Conservation (phyloP, 2,797 vertebrate species). For the Macrochelys suwanniensis region DNA sequence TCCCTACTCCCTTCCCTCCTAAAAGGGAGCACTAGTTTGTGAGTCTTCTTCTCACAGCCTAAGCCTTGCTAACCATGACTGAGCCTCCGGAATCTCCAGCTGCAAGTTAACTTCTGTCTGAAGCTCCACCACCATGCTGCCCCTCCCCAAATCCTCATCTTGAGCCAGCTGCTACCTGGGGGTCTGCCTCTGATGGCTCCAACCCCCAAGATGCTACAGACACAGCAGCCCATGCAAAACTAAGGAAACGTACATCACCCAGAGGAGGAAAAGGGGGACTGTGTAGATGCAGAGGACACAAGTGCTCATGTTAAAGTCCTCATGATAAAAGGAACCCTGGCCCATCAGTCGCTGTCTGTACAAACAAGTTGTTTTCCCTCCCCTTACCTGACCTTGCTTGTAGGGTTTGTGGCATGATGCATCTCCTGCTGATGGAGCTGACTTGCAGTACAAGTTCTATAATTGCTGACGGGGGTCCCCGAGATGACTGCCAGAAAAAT, state of each 20-base stretch:
- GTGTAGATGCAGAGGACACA: neutral
- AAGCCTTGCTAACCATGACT: neutral
- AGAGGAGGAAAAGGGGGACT: neutral
- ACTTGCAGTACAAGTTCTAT: neutral
- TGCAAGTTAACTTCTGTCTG: neutral
- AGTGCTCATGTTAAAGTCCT: neutral
- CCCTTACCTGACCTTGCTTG: neutral
- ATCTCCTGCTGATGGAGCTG: neutral
- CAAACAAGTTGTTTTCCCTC: neutral
- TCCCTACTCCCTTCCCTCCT: neutral
- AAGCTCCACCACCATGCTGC: neutral
- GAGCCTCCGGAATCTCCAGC: neutral
- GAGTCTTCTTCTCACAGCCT: neutral
- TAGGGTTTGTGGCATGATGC: neutral
- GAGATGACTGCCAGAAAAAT: neutral
- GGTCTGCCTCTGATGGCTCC: no score
- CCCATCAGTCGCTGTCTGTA: accelerated
- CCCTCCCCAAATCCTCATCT: neutral
- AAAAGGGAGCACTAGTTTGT: neutral
- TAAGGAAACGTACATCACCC: neutral
- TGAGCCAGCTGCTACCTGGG: neutral
- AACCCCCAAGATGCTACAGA: neutral
- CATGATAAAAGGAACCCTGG: neutral
- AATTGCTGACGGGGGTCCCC: constrained; percentile 5
- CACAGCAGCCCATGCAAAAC: neutral